Evolutionary conservation across 2,797 vertebrate genomes (phyloP).

Genomic region (Poecilia gillii): DNA sequence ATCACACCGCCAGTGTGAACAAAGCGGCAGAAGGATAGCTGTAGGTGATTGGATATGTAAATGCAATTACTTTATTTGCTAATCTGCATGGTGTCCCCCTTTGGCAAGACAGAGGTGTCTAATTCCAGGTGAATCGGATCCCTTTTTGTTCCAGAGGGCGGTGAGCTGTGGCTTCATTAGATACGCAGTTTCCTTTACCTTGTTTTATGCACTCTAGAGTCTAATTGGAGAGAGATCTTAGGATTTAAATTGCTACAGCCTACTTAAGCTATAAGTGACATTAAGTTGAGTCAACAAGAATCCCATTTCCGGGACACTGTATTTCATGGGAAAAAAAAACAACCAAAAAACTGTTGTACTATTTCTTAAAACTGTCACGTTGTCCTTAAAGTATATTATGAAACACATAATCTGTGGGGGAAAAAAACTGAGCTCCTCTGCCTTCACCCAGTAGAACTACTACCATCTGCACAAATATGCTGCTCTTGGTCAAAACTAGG

Average conservation of each 20-base stretch:
- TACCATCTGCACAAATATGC: too few species aligned
- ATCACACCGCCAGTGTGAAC: constrained; percentile 47
- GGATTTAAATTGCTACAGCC: not conserved
- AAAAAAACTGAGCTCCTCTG: too few species aligned
- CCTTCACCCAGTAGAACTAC: too few species aligned
- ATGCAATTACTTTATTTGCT: constrained; percentile 70
- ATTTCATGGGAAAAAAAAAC: not conserved
- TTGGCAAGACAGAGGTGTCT: constrained; percentile 55
- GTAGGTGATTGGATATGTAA: constrained; percentile 70
- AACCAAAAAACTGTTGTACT: too few species aligned
- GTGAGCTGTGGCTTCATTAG: constrained; percentile 31
- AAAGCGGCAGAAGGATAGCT: constrained; percentile 43
- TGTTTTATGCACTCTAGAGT: not conserved
- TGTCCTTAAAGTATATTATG: too few species aligned
- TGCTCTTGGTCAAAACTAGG: too few species aligned
- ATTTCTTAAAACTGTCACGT: too few species aligned
- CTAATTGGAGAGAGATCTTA: constrained; percentile 2
- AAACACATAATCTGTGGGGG: too few species aligned
- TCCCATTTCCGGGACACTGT: not conserved
- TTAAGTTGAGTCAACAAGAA: not conserved
- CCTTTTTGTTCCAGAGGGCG: constrained; percentile 32
- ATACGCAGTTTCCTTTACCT: constrained; percentile 28
- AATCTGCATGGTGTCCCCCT: constrained; percentile 44
- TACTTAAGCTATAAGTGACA: not conserved
- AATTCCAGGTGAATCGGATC: constrained; percentile 49